Base-by-base conservation (phyloP, 2,797 vertebrate genomes). In the Jordanella pulchra region DNA sequence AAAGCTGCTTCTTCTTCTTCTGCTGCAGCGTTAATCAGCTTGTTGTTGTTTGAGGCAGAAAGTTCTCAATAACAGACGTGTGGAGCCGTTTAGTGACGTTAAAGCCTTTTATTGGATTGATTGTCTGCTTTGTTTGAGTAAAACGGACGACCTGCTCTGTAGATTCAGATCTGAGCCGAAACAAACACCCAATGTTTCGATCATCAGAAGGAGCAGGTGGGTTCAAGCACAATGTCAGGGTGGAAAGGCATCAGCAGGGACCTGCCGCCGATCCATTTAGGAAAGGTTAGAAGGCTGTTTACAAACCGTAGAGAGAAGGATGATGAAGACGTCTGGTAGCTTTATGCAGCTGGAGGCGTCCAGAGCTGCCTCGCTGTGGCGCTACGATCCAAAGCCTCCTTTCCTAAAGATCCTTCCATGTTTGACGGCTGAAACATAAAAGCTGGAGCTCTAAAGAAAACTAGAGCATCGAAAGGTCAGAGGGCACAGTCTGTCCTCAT, bases 21-120 rank as follows among this genome's bases (percentile, higher is more conserved):
- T 63, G 47, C 71, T 56, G 30, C 72, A 4, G 0, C 30, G 10
- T 64, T 79, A 72, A 64, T 3, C 64, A 27, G 66, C 35, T 39
- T 63, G 54, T 69, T 77, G 65, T 83, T 84, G 72, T 80, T 80
- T 48, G 67, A 83, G 72, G 78, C 76, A 69, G 73, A 81, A 70
- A 80, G 86, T 71, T n/a, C 75, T 55, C 51, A 27, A 15, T 50
- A 44, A 58, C 3, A 21, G 42, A 44, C 74, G 65, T 5, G 27
- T 32, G 3, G 48, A 50, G 1, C 15, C 45, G 5, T 70, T 76
- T 28, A 47, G 39, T 64, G 21, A 42, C 44, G 30, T 75, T 63
- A 39, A 10, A 10, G 65, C 61, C 9, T 2, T 21, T n/a, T 44
- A 66, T 65, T 66, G 9, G 5, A 35, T 60, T 27, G 64, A 28